A percentile compares a stretch with the other conserved stretches of the same genome.
Evolutionary conservation across 2,888 invertebrate species (phyloP).

Genomic region (Scaptomyza caliginosa): DNA sequence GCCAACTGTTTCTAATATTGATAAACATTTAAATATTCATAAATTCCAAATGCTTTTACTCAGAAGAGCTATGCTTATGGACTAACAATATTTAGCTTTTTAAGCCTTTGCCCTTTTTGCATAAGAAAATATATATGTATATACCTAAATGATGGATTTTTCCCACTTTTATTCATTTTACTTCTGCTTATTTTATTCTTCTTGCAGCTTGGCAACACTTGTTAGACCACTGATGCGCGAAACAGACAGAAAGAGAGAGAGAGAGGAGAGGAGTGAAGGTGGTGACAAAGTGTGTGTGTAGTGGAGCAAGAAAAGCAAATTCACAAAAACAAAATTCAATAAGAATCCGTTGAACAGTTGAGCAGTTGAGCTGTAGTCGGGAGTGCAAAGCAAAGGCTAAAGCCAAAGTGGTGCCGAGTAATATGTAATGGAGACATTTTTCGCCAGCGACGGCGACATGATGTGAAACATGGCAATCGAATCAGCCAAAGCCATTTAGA

Average conservation of each 20-base stretch:
- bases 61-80: background rate
- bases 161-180: background rate
- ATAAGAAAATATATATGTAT: background rate
- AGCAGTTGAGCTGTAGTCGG: conserved; percentile 5
- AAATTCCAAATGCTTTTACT: background rate
- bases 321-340: conserved; percentile 47
- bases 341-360: conserved; percentile 53
- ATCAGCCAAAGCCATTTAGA: conserved; percentile 77
- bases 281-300: conserved; percentile 9
- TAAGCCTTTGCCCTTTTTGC: background rate
- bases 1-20: background rate
- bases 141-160: conserved; percentile 1
- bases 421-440: conserved; percentile 74
- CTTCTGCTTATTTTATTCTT: background rate
- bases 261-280: background rate
- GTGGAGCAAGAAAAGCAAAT: conserved; percentile 1
- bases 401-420: conserved; percentile 57
- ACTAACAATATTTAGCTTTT: background rate
- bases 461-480: conserved; percentile 77
- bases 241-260: background rate
- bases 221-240: background rate
- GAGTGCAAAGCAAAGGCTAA: conserved; percentile 34
- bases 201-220: conserved; percentile 11
- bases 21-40: background rate
- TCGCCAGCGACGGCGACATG: conserved; percentile 73